A percentile compares a stretch with the other conserved stretches of the same genome.
These are phyloP conservation scores for Drosophila pachea DNA, from an alignment of 1,140 invertebrate species.

Conservation along the genomic window DNA sequence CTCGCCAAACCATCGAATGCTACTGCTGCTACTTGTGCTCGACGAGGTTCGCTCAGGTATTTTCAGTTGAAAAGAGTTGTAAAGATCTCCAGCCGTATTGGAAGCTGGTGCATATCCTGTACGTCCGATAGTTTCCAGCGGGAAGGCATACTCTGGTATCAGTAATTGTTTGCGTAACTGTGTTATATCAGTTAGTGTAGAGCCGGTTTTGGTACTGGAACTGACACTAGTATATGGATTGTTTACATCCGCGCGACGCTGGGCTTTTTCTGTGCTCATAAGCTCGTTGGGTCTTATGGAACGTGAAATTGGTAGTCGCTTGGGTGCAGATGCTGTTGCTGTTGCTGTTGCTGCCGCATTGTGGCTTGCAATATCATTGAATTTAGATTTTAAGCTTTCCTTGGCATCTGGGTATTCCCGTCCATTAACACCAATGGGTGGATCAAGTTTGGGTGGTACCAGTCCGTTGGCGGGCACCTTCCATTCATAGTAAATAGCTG, in stretches of 20 bases:
- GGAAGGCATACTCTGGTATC: slow-evolving; percentile 82
- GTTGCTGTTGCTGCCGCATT: slow-evolving; percentile 7
- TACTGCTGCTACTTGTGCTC: slow-evolving; percentile 19
- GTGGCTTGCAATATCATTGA: slow-evolving; percentile 51
- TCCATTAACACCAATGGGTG: slow-evolving; percentile 72
- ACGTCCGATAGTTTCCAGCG: slow-evolving; percentile 80
- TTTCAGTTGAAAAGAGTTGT: slow-evolving; percentile 81
- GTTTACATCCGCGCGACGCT: slow-evolving; percentile 48
- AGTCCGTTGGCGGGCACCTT: slow-evolving; percentile 81
- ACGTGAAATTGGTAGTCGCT: slow-evolving; percentile 56
- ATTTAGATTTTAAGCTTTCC: slow-evolving; percentile 42
- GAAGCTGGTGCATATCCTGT: slow-evolving; percentile 80
- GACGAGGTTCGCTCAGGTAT: slow-evolving; percentile 78
- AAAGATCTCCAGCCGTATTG: slow-evolving; percentile 77
- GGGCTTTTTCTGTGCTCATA: slow-evolving; percentile 27
- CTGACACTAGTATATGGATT: not conserved
- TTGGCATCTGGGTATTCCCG: slow-evolving; percentile 67
- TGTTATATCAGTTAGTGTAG: slow-evolving; percentile 56
- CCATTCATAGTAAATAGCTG: slow-evolving; percentile 83
- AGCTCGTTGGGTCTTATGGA: slow-evolving; percentile 66
- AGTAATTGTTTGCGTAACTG: slow-evolving; percentile 72
- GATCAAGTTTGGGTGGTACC: slow-evolving; percentile 79
- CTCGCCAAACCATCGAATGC: slow-evolving; percentile 80
- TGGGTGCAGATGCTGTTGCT: slow-evolving; percentile 15
- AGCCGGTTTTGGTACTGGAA: slow-evolving; percentile 13